phyloP scores from a whole-genome alignment of 2,797 vertebrate genomes.

The Champsocephalus esox region DNA sequence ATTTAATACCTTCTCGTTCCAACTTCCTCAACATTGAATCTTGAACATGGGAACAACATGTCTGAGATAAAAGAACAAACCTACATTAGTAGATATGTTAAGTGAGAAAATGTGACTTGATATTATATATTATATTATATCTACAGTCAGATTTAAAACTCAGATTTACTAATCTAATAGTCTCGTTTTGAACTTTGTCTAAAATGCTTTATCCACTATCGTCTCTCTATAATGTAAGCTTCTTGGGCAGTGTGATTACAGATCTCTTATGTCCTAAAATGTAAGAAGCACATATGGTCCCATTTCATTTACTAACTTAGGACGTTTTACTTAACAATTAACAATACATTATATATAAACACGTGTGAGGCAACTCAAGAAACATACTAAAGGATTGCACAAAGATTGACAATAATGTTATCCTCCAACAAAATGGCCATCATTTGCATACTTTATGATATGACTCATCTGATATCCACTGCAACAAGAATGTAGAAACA shows the following conservation, averaged over 20 bases:
- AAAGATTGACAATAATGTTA: neutral
- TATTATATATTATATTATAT: too few species aligned
- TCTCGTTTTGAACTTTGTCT: too few species aligned
- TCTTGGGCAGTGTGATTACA: neutral
- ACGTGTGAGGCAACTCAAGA: neutral
- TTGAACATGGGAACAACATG: neutral
- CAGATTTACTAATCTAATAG: too few species aligned
- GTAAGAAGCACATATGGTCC: slow-evolving; percentile 7
- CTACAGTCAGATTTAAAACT: too few species aligned
- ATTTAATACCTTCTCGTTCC: neutral
- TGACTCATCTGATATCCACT: slow-evolving; percentile 14
- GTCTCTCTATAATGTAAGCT: slow-evolving; percentile 1
- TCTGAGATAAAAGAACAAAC: neutral
- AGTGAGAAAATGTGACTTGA: neutral
- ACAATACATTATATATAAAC: neutral
- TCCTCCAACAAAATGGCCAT: neutral
- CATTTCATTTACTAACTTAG: slow-evolving; percentile 8
- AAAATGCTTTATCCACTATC: neutral
- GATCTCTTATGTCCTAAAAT: slow-evolving; percentile 8
- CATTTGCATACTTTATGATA: neutral
- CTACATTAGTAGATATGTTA: neutral
- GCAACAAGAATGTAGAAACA: slow-evolving; percentile 11
- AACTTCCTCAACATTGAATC: neutral
- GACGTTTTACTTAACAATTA: neutral
- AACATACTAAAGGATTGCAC: neutral